phyloP scores from a whole-genome alignment of 2,888 invertebrate genomes.

The Portevinia maculata region DNA sequence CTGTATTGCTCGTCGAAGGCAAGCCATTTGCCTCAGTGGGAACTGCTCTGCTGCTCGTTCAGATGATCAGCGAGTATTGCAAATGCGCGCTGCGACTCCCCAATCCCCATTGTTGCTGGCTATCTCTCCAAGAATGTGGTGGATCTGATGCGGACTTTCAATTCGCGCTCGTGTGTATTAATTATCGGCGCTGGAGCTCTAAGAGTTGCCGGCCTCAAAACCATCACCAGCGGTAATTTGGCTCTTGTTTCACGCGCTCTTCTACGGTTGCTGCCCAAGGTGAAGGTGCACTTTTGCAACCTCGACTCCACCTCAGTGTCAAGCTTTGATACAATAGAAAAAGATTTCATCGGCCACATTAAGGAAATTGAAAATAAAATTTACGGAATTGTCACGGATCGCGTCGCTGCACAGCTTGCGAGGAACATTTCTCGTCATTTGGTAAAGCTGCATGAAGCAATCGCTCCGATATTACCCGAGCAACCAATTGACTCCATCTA shows the following conservation, averaged over 20 bases:
- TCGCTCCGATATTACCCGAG: conserved; percentile 92
- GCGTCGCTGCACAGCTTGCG: conserved; percentile 90
- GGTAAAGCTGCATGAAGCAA: conserved; percentile 95
- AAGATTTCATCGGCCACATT: conserved; percentile 93
- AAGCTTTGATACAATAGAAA: conserved; percentile 89
- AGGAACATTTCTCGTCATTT: conserved; percentile 93
- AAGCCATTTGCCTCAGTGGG: conserved; percentile 91
- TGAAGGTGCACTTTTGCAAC: conserved; percentile 87
- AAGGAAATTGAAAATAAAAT: conserved; percentile 96
- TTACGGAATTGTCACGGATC: conserved; percentile 93
- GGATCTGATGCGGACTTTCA: conserved; percentile 94
- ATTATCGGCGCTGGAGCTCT: conserved; percentile 98
- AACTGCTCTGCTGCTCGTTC: conserved; percentile 93
- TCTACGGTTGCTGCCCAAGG: conserved; percentile 90
- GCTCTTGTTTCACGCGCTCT: conserved; percentile 93
- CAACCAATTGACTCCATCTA: conserved; percentile 90
- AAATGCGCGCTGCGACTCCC: conserved; percentile 89
- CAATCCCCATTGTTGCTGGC: conserved; percentile 90
- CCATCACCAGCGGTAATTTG: conserved; percentile 96
- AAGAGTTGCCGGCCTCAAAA: conserved; percentile 95
- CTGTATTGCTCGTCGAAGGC: conserved; percentile 86
- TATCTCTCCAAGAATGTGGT: conserved; percentile 92
- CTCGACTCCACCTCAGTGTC: conserved; percentile 82
- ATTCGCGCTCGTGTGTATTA: conserved; percentile 95
- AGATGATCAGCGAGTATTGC: conserved; percentile 97